Evolutionary conservation across 2,113 vertebrate genomes (phyloP), one percentile per base, ranked within the genome.

Genomic region (Eulacestoma nigropectus): DNA sequence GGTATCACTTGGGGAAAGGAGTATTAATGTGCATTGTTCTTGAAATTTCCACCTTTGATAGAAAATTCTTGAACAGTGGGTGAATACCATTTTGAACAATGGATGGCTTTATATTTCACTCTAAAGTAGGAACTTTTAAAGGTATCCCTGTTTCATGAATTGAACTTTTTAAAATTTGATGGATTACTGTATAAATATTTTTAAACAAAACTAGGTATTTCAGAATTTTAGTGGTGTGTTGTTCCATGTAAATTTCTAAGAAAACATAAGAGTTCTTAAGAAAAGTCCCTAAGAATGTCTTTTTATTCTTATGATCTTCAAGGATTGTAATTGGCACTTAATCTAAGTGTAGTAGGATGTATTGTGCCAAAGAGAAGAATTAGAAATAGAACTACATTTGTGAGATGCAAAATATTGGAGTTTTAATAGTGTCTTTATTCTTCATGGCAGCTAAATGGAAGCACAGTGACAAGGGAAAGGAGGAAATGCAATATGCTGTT

Each of bases 401-500:
- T 70, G 55, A 87, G 17, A 32, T 60, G 47, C 17, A 70, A 56
- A 44, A 55, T 59, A 21, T 11, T 50, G 27, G 30, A 42, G 22
- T 89, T 85, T 81, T 86, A 88, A 49, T 42, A 47, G 1, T 90
- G 5, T 93, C 47, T 92, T 93, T 78, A 16, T 95, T 92, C 37
- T 91, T 94, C 64, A 35, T 94, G 87, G 37, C 97, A 99, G 99
- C 99, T 69, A 99, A 99, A 95, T 99, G 99, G 99, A 99, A 98
- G 81, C 98, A 98, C 5, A 98, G 98, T 86, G 98, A 98, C 90
- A 98, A 98, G 60, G 99, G 99, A 53, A 98, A 98, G 96, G 99
- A 99, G 91, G 99, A 99, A 97, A 99, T 99, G 99, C 99, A 98
- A 3, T 98, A 99, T 96, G 98, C 98, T 77, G 98, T 99, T 96